Percentiles rank a stretch among this genome's conserved stretches.
These are phyloP conservation scores for Atherinosoma microstoma DNA, from an alignment of 2,797 vertebrate genomes.

Conservation along the genomic window DNA sequence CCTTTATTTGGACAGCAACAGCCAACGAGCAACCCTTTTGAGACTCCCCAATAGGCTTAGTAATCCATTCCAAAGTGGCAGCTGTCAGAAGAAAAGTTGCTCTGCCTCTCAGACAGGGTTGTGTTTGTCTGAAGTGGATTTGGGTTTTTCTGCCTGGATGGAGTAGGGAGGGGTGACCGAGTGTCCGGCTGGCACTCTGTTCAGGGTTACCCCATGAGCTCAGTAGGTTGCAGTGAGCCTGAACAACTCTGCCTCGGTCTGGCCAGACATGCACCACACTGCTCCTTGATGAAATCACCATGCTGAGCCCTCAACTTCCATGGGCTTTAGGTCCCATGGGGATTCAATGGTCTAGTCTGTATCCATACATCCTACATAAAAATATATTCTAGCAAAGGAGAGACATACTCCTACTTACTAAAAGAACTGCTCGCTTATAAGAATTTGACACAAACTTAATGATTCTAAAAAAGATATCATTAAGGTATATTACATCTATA, in stretches of 20 bases:
- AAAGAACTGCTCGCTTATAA: not conserved
- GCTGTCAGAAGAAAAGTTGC: constrained; percentile 85
- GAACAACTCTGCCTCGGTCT: constrained; percentile 80
- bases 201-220: constrained; percentile 75
- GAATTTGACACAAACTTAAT: constrained; percentile 1
- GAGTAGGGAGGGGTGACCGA: constrained; percentile 66
- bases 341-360: constrained; percentile 64
- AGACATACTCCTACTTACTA: not conserved
- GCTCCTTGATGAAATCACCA: constrained; percentile 81
- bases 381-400: constrained; percentile 19
- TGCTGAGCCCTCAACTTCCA: constrained; percentile 74
- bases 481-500: not conserved
- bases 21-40: constrained; percentile 74
- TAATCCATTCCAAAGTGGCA: constrained; percentile 86
- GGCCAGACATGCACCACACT: constrained; percentile 73
- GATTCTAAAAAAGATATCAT: not conserved
- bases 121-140: constrained; percentile 79
- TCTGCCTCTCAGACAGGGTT: constrained; percentile 75
- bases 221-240: constrained; percentile 81
- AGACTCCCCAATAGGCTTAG: constrained; percentile 79
- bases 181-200: constrained; percentile 76
- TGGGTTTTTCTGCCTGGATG: constrained; percentile 69
- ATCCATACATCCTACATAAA: constrained; percentile 49
- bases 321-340: constrained; percentile 65
- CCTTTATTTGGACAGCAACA: constrained; percentile 76